Evolutionary conservation across 2,113 vertebrate genomes (phyloP).

Genomic region (Oophaga pumilio): DNA sequence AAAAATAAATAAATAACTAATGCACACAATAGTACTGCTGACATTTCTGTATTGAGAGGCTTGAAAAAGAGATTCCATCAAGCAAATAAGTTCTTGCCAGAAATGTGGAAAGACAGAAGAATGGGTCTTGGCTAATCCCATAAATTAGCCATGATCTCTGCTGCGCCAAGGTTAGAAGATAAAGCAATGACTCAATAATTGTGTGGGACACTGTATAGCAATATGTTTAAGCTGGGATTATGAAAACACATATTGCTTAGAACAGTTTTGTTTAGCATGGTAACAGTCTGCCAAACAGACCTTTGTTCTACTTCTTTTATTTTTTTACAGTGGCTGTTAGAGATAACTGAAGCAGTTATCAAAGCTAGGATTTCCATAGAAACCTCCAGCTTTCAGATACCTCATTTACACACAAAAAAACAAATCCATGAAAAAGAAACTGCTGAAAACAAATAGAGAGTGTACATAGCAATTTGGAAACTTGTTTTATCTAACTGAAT

Average conservation of each 20-base stretch:
- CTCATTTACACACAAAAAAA: conserved; percentile 65
- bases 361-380: conserved; percentile 73
- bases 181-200: conserved; percentile 53
- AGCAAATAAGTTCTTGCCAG: conserved; percentile 17
- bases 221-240: conserved; percentile 57
- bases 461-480: conserved; percentile 69
- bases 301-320: conserved; percentile 67
- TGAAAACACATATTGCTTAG: conserved; percentile 55
- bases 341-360: conserved; percentile 73
- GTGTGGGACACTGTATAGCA: conserved; percentile 51
- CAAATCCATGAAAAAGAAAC: conserved; percentile 63
- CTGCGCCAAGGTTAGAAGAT: conserved; percentile 56
- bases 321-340: conserved; percentile 68
- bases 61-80: background rate
- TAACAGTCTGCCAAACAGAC: conserved; percentile 61
- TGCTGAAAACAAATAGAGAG: conserved; percentile 64
- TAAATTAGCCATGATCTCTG: conserved; percentile 50
- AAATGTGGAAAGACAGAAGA: conserved; percentile 31
- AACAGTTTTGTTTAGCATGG: conserved; percentile 57
- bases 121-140: conserved; percentile 46
- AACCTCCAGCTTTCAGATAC: conserved; percentile 70
- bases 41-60: background rate
- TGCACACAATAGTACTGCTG: background rate
- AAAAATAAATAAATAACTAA: conserved; percentile 17
- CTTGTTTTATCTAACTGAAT: conserved; percentile 61